Conservation (phyloP, 2,113 vertebrate genomes). For the Hoplias malabaricus region DNA sequence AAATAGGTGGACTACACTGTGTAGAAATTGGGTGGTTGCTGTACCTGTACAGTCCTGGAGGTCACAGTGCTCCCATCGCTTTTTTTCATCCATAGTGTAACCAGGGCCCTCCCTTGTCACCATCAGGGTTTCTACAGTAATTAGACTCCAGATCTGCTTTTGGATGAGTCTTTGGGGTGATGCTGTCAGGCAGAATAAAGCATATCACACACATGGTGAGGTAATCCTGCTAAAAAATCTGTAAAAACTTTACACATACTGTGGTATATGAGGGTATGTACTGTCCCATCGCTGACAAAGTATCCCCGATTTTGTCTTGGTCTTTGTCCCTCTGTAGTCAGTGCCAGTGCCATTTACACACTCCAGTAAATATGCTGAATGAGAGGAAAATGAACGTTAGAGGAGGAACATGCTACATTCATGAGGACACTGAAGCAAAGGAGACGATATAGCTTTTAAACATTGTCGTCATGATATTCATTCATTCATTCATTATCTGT, state of each 20-base stretch:
- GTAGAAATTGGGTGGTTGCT: background rate
- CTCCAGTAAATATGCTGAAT: conserved; percentile 70
- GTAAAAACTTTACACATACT: conserved; percentile 54
- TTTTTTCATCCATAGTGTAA: conserved; percentile 71
- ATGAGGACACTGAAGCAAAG: too few species aligned
- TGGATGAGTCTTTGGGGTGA: conserved; percentile 58
- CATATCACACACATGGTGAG: background rate
- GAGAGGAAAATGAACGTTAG: conserved; percentile 16
- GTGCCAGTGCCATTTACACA: conserved; percentile 67
- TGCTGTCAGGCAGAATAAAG: conserved; percentile 51
- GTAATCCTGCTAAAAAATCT: background rate
- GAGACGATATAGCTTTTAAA: too few species aligned
- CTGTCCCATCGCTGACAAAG: conserved; percentile 68
- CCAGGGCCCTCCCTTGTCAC: conserved; percentile 70
- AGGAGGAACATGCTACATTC: background rate
- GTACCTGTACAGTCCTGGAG: conserved; percentile 70
- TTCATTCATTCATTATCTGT: too few species aligned
- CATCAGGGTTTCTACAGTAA: conserved; percentile 79
- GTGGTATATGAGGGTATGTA: conserved; percentile 66
- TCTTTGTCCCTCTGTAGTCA: conserved; percentile 73
- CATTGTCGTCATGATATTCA: too few species aligned
- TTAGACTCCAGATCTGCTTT: conserved; percentile 72
- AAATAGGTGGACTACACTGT: background rate
- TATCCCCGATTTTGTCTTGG: conserved; percentile 65
- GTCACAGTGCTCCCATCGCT: conserved; percentile 75